Evolutionary conservation across 2,113 vertebrate genomes (phyloP).

Genomic region (Equus quagga): DNA sequence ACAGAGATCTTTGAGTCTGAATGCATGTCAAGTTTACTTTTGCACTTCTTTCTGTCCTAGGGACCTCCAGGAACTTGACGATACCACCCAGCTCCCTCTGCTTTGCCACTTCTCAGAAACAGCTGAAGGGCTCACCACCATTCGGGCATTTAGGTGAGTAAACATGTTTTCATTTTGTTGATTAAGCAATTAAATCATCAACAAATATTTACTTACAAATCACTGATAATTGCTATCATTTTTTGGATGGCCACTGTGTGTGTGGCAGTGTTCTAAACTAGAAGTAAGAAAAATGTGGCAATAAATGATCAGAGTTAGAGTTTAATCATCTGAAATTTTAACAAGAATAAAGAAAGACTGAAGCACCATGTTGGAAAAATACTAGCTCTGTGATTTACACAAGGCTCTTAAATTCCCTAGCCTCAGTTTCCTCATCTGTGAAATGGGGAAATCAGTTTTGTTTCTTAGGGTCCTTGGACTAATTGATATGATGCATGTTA

Average conservation of each 20-base stretch:
- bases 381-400: neutral
- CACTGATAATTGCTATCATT: neutral
- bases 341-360: neutral
- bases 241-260: neutral
- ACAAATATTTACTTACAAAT: neutral
- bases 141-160: conserved; percentile 95
- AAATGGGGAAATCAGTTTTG: neutral
- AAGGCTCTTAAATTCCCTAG: neutral
- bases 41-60: conserved; percentile 80
- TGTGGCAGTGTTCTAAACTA: neutral
- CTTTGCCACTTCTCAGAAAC: conserved; percentile 99
- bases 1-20: neutral
- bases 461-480: neutral
- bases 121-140: conserved; percentile 97
- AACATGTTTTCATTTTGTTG: neutral
- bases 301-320: neutral
- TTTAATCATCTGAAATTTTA: conserved; percentile 15
- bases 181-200: neutral
- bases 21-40: neutral
- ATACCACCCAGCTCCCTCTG: conserved; percentile 97
- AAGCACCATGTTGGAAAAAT: neutral
- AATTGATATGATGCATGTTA: neutral
- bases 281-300: neutral
- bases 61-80: conserved; percentile 98
- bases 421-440: neutral